A percentile compares a stretch with the other conserved stretches of the same genome.
Conservation (phyloP, 1,140 invertebrate genomes). For the Vanessa atalanta region DNA sequence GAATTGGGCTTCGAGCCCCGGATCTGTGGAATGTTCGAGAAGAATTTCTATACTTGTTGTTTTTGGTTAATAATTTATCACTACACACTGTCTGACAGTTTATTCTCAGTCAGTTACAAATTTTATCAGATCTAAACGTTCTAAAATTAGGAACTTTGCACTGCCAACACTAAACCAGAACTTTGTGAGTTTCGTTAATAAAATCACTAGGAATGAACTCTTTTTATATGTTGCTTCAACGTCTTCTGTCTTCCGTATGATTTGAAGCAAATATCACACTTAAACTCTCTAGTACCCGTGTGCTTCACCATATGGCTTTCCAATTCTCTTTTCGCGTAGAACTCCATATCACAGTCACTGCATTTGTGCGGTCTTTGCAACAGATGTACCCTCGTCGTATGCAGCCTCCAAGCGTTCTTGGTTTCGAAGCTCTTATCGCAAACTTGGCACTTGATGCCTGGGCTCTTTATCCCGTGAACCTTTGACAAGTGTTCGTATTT, state of each 20-base stretch:
- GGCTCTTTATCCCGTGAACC: slow-evolving; percentile 55
- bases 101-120: too few species aligned
- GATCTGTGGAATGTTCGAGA: too few species aligned
- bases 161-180: not conserved
- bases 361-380: slow-evolving; percentile 66
- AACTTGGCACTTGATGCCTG: slow-evolving; percentile 57
- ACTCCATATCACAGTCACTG: slow-evolving; percentile 62
- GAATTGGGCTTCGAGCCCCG: too few species aligned
- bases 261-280: slow-evolving; percentile 80
- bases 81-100: too few species aligned
- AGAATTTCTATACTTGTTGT: too few species aligned
- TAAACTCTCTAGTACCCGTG: slow-evolving; percentile 78
- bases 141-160: not conserved
- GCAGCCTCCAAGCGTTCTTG: slow-evolving; percentile 50
- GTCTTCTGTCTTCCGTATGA: slow-evolving; percentile 63
- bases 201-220: slow-evolving; percentile 35
- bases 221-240: slow-evolving; percentile 89
- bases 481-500: slow-evolving; percentile 54
- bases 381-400: slow-evolving; percentile 64
- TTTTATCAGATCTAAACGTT: too few species aligned
- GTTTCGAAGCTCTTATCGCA: slow-evolving; percentile 64
- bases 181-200: not conserved
- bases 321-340: slow-evolving; percentile 60
- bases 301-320: slow-evolving; percentile 80
- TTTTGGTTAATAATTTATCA: too few species aligned